phyloP scores from a whole-genome alignment of 2,888 invertebrate genomes.

The Mystacides longicornis region DNA sequence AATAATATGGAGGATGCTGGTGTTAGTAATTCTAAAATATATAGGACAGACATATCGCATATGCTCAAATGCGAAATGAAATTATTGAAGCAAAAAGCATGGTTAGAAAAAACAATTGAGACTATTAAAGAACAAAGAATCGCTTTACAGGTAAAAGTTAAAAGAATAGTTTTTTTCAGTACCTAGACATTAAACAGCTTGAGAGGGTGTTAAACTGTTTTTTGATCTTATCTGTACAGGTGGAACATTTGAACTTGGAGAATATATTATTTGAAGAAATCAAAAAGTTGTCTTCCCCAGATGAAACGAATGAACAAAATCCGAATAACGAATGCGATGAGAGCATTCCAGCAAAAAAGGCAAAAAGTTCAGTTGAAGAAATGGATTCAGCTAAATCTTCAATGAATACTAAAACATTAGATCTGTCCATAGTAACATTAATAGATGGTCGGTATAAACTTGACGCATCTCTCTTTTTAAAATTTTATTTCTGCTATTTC shows the following conservation, averaged over 20 bases:
- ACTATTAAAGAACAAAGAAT: constrained; percentile 37
- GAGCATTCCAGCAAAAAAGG: neutral
- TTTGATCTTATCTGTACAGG: constrained; percentile 30
- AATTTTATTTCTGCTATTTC: too few species aligned
- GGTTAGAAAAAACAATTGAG: constrained; percentile 35
- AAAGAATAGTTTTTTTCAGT: too few species aligned
- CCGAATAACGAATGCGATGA: neutral
- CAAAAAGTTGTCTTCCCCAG: neutral
- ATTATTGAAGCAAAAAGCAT: constrained; percentile 38
- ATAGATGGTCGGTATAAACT: constrained; percentile 17
- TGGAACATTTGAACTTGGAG: constrained; percentile 39
- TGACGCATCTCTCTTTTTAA: neutral
- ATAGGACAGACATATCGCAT: constrained; percentile 2
- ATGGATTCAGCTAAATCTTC: constrained; percentile 20
- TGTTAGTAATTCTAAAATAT: too few species aligned
- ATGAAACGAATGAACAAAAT: neutral
- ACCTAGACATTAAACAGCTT: too few species aligned
- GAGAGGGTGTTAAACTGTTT: too few species aligned
- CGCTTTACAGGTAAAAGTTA: constrained; percentile 38
- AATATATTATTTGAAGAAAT: constrained; percentile 31
- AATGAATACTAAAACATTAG: constrained; percentile 18
- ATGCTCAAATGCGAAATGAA: constrained; percentile 33
- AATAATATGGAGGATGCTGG: neutral
- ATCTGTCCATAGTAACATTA: constrained; percentile 16
- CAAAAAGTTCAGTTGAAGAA: neutral